Conservation (phyloP, 2,113 vertebrate genomes). For the Donacobius atricapilla region DNA sequence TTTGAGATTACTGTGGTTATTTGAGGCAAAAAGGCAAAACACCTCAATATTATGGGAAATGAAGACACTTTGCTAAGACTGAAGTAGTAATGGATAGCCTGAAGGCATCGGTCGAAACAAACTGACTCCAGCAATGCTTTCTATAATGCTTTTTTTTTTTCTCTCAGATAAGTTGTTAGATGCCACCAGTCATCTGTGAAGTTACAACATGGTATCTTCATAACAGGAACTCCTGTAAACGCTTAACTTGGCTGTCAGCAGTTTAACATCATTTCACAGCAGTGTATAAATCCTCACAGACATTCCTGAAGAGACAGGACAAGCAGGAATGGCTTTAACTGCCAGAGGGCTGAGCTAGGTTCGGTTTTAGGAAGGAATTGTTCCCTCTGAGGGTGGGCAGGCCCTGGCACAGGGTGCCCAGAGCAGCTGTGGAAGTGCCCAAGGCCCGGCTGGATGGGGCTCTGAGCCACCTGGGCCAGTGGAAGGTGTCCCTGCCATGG, state of each 20-base stretch:
- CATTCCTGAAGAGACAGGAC: not conserved
- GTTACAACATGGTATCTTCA: fast-evolving
- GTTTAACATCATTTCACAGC: not conserved
- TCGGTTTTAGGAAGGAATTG: not conserved
- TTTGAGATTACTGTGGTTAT: not conserved
- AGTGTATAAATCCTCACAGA: not conserved
- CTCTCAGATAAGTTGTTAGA: not conserved
- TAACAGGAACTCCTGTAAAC: not conserved
- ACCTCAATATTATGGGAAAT: not conserved
- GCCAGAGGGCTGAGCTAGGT: not conserved
- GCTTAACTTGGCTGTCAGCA: not conserved
- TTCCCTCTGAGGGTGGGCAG: fast-evolving
- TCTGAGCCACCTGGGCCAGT: fast-evolving
- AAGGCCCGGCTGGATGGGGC: fast-evolving
- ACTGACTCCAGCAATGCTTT: not conserved
- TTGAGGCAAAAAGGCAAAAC: not conserved
- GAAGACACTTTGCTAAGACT: not conserved
- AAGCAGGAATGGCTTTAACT: not conserved
- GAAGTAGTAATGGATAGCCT: not conserved
- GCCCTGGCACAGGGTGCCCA: not conserved
- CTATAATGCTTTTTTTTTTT: not conserved
- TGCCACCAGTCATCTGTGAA: not conserved
- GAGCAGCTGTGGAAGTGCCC: fast-evolving
- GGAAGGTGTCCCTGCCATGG: not conserved
- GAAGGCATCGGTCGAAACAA: not conserved